Evolutionary conservation across 1,140 invertebrate species (phyloP).

Genomic region (Diorhabda carinulata): DNA sequence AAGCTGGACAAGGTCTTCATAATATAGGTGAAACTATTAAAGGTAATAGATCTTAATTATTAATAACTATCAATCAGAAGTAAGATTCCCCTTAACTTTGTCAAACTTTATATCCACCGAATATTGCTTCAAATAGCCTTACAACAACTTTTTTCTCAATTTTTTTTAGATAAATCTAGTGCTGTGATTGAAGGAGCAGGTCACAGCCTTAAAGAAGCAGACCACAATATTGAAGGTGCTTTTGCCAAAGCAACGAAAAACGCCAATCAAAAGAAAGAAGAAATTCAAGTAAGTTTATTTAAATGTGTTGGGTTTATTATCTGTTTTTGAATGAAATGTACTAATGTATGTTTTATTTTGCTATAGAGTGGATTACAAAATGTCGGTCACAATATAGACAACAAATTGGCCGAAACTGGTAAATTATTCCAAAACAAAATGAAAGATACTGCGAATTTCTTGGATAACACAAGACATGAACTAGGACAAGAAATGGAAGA

Average conservation of each 20-base stretch:
- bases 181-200: not conserved
- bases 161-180: constrained; percentile 21
- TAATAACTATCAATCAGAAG: too few relatives aligned
- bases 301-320: not conserved
- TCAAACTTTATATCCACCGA: too few relatives aligned
- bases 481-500: constrained; percentile 29
- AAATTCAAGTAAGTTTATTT: constrained; percentile 15
- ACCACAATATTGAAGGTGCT: constrained; percentile 6
- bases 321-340: not conserved
- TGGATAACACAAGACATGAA: constrained; percentile 24
- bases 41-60: too few relatives aligned
- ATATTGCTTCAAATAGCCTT: too few relatives aligned
- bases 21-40: not conserved
- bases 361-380: constrained; percentile 18
- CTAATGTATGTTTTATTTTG: not conserved
- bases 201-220: constrained; percentile 17
- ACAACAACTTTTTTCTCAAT: not conserved
- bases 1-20: constrained; percentile 19
- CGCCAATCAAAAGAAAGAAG: constrained; percentile 20
- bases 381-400: constrained; percentile 26
- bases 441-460: constrained; percentile 24
- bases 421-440: constrained; percentile 26
- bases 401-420: constrained; percentile 30
- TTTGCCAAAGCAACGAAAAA: constrained; percentile 10
- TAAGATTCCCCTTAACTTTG: too few relatives aligned